Evolutionary conservation across 2,113 vertebrate species (phyloP).

Genomic region (Astur gentilis): DNA sequence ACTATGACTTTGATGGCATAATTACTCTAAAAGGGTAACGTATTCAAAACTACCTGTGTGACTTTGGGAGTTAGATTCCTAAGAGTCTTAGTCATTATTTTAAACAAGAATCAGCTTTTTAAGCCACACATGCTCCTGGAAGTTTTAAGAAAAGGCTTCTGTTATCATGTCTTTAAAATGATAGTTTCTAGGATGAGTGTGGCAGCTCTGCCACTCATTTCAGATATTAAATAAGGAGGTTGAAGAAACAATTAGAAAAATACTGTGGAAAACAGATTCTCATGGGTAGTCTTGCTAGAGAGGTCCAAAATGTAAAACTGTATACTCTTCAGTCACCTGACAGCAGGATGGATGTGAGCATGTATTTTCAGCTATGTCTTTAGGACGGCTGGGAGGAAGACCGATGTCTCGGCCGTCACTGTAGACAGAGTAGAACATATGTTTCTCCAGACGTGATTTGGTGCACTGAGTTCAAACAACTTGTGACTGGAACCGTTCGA

Average conservation of each 20-base stretch:
- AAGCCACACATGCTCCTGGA: not conserved
- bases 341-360: not conserved
- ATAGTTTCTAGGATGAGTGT: not conserved
- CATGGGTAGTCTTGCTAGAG: not conserved
- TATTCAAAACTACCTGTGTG: constrained; percentile 49
- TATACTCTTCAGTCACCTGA: not conserved
- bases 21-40: constrained; percentile 54
- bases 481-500: not conserved
- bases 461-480: not conserved
- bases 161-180: not conserved
- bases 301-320: not conserved
- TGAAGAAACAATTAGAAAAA: not conserved
- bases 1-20: constrained; percentile 48
- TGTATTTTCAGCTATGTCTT: not conserved
- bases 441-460: not conserved
- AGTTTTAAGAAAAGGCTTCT: not conserved
- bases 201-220: not conserved
- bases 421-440: not conserved
- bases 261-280: not conserved
- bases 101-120: constrained; percentile 19
- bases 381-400: not conserved
- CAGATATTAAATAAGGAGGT: not conserved
- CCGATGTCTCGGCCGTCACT: not conserved
- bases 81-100: constrained; percentile 43
- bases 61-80: constrained; percentile 52